phyloP scores from a whole-genome alignment of 2,113 vertebrate genomes.

The Trinectes maculatus region DNA sequence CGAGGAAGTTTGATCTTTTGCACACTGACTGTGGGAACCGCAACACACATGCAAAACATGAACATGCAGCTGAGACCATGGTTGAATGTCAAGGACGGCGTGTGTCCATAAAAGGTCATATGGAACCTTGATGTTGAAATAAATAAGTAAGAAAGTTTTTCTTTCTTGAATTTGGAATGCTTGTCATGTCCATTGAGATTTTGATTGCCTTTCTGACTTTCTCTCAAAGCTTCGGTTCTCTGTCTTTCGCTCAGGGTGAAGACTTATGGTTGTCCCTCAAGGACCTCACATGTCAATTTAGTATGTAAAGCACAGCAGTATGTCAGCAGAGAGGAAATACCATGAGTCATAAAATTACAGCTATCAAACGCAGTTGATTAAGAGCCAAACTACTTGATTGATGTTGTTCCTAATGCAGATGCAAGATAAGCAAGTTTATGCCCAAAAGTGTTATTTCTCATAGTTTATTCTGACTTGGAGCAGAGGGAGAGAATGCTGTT shows the following conservation, averaged over 20 bases:
- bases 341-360: too few relatives aligned
- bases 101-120: slow-evolving; percentile 71
- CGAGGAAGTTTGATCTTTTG: slow-evolving; percentile 45
- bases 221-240: slow-evolving; percentile 21
- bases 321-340: too few relatives aligned
- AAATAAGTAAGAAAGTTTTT: slow-evolving; percentile 17
- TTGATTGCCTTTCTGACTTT: slow-evolving; percentile 1
- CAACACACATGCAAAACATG: slow-evolving; percentile 28
- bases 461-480: neutral
- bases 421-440: neutral
- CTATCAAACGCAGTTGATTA: too few relatives aligned
- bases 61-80: slow-evolving; percentile 36
- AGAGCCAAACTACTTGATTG: too few relatives aligned
- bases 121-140: slow-evolving; percentile 35
- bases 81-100: slow-evolving; percentile 22
- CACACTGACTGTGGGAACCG: slow-evolving; percentile 69
- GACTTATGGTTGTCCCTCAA: neutral
- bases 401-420: too few relatives aligned
- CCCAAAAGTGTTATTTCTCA: neutral
- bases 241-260: slow-evolving; percentile 6
- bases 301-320: neutral
- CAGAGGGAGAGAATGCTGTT: neutral
- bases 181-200: slow-evolving; percentile 51
- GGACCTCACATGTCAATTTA: neutral
- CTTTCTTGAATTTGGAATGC: slow-evolving; percentile 50